Evolutionary conservation across 2,888 invertebrate species (phyloP), one percentile per base, ranked within the genome.

Genomic region (Hesperia comma): DNA sequence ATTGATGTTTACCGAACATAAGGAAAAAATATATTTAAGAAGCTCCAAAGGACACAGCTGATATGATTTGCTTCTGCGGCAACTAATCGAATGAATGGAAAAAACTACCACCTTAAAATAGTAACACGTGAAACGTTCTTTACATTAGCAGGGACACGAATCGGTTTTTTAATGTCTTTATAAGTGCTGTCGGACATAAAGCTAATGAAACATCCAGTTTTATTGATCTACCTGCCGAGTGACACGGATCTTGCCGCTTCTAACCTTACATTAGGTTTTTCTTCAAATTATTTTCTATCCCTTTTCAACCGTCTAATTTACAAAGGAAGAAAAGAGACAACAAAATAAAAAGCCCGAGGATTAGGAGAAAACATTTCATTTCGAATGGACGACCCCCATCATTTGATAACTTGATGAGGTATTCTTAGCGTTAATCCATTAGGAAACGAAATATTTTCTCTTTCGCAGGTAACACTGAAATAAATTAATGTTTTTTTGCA

Each of bases 191-290:
- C 85, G 81, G 82, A 85, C 87, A 84, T 81, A 82, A 82, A 83
- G 82, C 80, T 91, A 91, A 92, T 92, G 91, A 92, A 92, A 92
- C 82, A 81, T 79, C 79, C 80, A 80, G 81, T 90, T 83, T 90
- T 92, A 92, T 91, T 89, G 90, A 87, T 91, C 91, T 92, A 92
- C 92, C 92, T 92, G 92, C 82, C 78, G 82, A 81, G 84, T 87
- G 88, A 90, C 88, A 89, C 85, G 86, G 87, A 86, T 81, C 82
- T 80, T 73, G 78, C 74, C 79, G 80, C 82, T 81, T 76, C 84
- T 85, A 88, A 88, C 88, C 88, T 85, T 82, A 79, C 79, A 90
- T 90, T 90, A 88, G 83, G 86, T 89, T 92, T 90, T 90, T 88
- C 83, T 84, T 80, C 74, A 86, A 86, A 87, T 85, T 83, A 76